Evolutionary conservation across 2,113 vertebrate genomes (phyloP), one percentile per base, ranked within the genome.

Genomic region (Engraulis encrasicolus): DNA sequence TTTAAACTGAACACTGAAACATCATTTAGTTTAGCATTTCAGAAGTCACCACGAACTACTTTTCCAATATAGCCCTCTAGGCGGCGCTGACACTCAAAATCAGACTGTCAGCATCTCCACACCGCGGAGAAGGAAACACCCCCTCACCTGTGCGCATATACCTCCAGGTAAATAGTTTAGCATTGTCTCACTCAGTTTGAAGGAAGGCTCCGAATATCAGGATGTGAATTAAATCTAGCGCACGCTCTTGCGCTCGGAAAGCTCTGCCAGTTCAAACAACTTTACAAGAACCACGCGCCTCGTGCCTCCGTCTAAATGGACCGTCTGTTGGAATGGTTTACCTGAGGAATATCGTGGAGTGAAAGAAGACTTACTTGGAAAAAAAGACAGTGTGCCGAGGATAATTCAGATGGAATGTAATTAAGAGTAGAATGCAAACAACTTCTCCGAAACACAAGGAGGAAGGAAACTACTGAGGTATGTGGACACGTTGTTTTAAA

Each of bases 391-490:
- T n/a, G 18, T 54, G 4, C 27, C 12, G 58, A 31, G 31, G 27
- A 66, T 31, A 9, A 31, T 66, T 27, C 27, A 31, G n/a, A 66
- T 66, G 58, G 58, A 66, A 27, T 66, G 31, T 66, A 66, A 66
- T 66, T 66, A 58, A n/a, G 54, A n/a, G 20, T 58, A 66, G 58
- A 66, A 66, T 66, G 58, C 58, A 66, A 66, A 66, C 58, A 66
- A 27, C 12, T 7, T 66, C 12, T 66, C 58, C 27, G 11, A 31
- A 11, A 66, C 11, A 31, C n/a, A 66, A 66, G 58, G 58, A n/a
- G 58, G 58, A 66, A 66, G n/a, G 58, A 31, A 66, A 31, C 58
- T 66, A 66, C 27, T 66, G 58, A 66, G 58, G 58, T 66, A 66
- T 66, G 58, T 66, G 11, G 31, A 66, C n/a, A 66, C 3, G 27